Conservation (phyloP, 2,888 invertebrate species). For the Agrotis segetum region DNA sequence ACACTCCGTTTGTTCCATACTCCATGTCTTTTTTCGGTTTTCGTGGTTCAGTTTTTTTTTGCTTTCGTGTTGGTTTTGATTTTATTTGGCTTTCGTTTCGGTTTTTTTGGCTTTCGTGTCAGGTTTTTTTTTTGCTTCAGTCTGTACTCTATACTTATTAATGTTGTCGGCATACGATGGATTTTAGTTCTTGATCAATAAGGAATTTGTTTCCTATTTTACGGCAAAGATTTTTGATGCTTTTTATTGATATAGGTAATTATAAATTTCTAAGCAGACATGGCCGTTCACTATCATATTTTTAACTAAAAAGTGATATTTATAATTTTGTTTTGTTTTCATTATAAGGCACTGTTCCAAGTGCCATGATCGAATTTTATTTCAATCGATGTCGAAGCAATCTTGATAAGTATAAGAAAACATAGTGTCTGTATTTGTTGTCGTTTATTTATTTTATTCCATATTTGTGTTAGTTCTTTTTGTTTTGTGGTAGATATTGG, state of each 20-base stretch:
- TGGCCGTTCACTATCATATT: too few relatives aligned
- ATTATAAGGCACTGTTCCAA: too few relatives aligned
- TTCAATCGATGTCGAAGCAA: background rate
- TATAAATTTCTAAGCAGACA: too few relatives aligned
- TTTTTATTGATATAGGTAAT: too few relatives aligned
- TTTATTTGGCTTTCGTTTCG: background rate
- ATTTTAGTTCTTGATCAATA: background rate
- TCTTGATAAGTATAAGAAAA: slow-evolving; percentile 15
- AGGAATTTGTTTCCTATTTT: background rate
- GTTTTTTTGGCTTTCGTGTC: slow-evolving; percentile 40
- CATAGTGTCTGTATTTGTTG: background rate
- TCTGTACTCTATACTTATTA: slow-evolving; percentile 20
- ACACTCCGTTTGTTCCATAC: background rate
- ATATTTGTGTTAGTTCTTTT: slow-evolving; percentile 54
- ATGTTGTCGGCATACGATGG: background rate
- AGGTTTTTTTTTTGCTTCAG: slow-evolving; percentile 26
- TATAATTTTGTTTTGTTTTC: too few relatives aligned
- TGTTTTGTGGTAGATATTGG: slow-evolving; percentile 19
- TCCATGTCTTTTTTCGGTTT: slow-evolving; percentile 14
- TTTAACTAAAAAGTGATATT: too few relatives aligned
- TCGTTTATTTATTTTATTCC: slow-evolving; percentile 36
- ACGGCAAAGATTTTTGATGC: background rate
- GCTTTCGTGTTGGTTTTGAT: slow-evolving; percentile 36
- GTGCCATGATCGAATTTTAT: too few relatives aligned
- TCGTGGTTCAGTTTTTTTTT: slow-evolving; percentile 28